Percentiles rank a stretch among this genome's conserved stretches.
These are phyloP conservation scores for Globodera ellingtonae DNA, from an alignment of 1,140 invertebrate species.

Conservation along the genomic window DNA sequence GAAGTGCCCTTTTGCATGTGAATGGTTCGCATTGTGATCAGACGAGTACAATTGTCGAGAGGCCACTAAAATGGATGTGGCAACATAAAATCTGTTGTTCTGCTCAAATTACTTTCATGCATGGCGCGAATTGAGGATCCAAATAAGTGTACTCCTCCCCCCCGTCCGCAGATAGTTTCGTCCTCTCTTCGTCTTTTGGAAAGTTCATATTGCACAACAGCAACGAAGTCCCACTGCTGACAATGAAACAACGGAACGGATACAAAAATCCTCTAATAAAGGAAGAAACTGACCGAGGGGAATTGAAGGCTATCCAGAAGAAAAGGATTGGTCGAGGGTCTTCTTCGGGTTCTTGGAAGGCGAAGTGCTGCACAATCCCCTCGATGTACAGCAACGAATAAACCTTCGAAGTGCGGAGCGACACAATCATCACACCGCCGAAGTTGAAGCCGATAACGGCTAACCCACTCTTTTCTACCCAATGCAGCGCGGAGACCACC, in stretches of 20 bases:
- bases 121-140: slow-evolving; percentile 34
- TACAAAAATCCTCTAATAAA: neutral
- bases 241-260: neutral
- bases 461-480: slow-evolving; percentile 31
- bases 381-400: slow-evolving; percentile 30
- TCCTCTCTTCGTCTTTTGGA: slow-evolving; percentile 37
- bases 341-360: slow-evolving; percentile 42
- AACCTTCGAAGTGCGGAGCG: slow-evolving; percentile 38
- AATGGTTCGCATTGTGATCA: slow-evolving; percentile 30
- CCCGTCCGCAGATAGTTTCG: neutral
- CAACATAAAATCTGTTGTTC: no score
- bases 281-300: slow-evolving; percentile 3
- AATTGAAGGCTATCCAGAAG: slow-evolving; percentile 36
- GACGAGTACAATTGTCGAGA: slow-evolving; percentile 27
- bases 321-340: slow-evolving; percentile 38
- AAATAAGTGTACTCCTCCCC: slow-evolving; percentile 26
- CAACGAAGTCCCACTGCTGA: slow-evolving; percentile 34
- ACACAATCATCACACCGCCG: slow-evolving; percentile 35
- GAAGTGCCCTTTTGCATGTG: slow-evolving; percentile 11
- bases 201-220: slow-evolving; percentile 35
- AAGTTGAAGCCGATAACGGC: slow-evolving; percentile 39
- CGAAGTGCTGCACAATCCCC: slow-evolving; percentile 36
- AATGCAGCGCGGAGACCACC: slow-evolving; percentile 32
- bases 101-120: slow-evolving; percentile 25
- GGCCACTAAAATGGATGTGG: slow-evolving; percentile 21